Conservation (phyloP, 2,888 invertebrate genomes). For the Neoitamus cyanurus region DNA sequence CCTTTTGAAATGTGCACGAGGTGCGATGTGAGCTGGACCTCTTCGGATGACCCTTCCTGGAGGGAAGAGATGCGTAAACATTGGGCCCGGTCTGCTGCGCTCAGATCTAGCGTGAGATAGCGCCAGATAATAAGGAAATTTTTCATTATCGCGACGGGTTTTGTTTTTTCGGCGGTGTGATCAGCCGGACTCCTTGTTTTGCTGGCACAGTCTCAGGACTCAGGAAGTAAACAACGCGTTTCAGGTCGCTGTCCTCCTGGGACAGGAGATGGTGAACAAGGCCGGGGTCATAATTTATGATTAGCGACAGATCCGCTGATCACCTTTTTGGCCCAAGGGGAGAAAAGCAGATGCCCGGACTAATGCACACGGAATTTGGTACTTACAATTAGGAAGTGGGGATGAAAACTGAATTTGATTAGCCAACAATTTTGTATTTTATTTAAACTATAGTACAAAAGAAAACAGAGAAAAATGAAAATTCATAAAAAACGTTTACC, state of each 20-base stretch:
- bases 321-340: background rate
- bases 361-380: background rate
- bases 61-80: slow-evolving; percentile 21
- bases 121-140: slow-evolving; percentile 24
- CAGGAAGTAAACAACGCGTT: background rate
- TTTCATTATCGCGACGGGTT: slow-evolving; percentile 8
- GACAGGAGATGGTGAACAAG: background rate
- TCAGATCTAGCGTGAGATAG: slow-evolving; percentile 33
- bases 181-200: background rate
- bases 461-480: no score
- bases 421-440: no score
- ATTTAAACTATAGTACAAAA: no score
- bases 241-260: background rate
- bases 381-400: no score
- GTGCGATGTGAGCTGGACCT: slow-evolving; percentile 41
- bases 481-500: no score
- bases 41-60: slow-evolving; percentile 8
- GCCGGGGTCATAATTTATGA: slow-evolving; percentile 26
- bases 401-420: no score
- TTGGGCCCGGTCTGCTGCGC: background rate
- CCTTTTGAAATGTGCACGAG: slow-evolving; percentile 31
- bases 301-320: slow-evolving; percentile 10
- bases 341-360: background rate
- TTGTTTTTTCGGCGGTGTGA: slow-evolving; percentile 3
- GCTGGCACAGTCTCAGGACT: background rate